phyloP scores from a whole-genome alignment of 2,888 invertebrate genomes.

The Cantharis lateralis region DNA sequence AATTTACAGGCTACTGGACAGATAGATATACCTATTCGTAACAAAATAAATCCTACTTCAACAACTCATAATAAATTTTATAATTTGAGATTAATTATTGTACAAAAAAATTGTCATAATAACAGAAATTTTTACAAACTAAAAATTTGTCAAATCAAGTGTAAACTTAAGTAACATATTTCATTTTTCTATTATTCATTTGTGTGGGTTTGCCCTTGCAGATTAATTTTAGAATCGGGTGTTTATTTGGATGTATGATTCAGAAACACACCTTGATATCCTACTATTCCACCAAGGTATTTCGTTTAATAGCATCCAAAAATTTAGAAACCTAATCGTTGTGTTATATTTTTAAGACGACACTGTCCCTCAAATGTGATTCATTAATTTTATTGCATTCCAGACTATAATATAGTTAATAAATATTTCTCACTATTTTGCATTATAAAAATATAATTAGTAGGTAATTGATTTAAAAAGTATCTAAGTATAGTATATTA shows the following conservation, averaged over 20 bases:
- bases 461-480: neutral
- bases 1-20: constrained; percentile 23
- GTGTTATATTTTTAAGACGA: neutral
- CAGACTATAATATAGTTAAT: neutral
- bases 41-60: constrained; percentile 3
- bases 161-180: neutral
- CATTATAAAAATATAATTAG: neutral
- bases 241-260: constrained; percentile 30
- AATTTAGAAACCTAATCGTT: neutral
- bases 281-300: constrained; percentile 6
- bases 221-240: constrained; percentile 35
- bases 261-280: constrained; percentile 26
- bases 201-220: constrained; percentile 39
- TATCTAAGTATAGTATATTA: no score
- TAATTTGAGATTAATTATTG: neutral
- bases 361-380: neutral
- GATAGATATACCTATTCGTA: neutral
- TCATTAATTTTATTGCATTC: neutral
- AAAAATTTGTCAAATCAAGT: neutral
- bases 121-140: neutral
- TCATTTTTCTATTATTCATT: constrained; percentile 12
- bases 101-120: neutral
- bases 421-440: neutral
- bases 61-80: neutral
- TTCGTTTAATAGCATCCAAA: neutral